A percentile compares a stretch with the other conserved stretches of the same genome.
phyloP scores from a whole-genome alignment of 1,140 invertebrate genomes.

The Pseudomyrmex gracilis region DNA sequence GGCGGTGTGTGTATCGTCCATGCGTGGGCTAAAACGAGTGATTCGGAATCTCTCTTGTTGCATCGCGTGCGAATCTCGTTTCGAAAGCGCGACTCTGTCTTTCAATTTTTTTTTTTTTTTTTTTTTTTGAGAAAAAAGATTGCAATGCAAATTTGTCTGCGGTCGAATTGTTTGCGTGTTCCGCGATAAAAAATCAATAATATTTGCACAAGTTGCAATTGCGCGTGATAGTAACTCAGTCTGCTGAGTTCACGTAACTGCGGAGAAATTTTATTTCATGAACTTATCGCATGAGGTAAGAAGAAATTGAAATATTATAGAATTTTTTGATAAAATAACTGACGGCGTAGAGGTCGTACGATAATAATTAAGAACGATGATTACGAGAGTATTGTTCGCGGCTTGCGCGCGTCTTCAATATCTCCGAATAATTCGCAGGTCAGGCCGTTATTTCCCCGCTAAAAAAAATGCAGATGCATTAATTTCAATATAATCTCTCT shows the following conservation, averaged over 20 bases:
- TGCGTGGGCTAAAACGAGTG: slow-evolving; percentile 64
- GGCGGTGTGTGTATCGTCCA: slow-evolving; percentile 28
- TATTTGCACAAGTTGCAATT: neutral
- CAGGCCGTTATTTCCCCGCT: slow-evolving; percentile 30
- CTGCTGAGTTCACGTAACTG: too few species aligned
- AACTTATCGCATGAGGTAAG: neutral
- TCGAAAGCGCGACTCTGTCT: slow-evolving; percentile 59
- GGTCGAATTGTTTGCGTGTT: neutral
- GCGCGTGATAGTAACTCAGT: too few species aligned
- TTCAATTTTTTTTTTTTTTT: too few species aligned
- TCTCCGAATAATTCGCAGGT: slow-evolving; percentile 62
- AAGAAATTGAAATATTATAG: slow-evolving; percentile 23
- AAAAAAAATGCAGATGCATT: slow-evolving; percentile 48
- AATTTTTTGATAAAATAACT: neutral
- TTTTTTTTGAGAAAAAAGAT: neutral
- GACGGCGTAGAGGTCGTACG: too few species aligned
- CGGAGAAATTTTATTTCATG: neutral
- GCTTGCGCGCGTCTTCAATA: slow-evolving; percentile 5
- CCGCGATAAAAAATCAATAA: neutral
- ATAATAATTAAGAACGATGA: slow-evolving; percentile 30
- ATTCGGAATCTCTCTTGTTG: slow-evolving; percentile 37
- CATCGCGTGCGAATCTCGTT: slow-evolving; percentile 51
- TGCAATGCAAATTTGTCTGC: neutral
- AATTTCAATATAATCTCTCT: slow-evolving; percentile 54
- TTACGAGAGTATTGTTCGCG: slow-evolving; percentile 36